These are phyloP conservation scores for Odontesthes bonariensis DNA, from an alignment of 2,113 vertebrate species.

Conservation along the genomic window DNA sequence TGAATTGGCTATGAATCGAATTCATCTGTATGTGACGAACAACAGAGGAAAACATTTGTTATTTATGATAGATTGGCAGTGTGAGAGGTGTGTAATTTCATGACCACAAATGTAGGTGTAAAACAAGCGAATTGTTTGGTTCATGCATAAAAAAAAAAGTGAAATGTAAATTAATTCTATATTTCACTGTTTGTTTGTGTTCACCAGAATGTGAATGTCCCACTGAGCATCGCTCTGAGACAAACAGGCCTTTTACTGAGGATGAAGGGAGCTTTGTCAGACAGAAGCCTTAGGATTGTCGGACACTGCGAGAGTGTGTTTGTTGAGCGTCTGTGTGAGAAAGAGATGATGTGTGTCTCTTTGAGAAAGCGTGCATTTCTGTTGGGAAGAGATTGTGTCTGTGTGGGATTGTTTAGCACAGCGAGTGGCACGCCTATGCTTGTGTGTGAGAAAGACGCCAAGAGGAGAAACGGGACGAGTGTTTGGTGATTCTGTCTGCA, in stretches of 20 bases:
- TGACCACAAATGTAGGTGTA: neutral
- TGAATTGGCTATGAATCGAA: neutral
- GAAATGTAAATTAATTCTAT: constrained; percentile 44
- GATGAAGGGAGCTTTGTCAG: constrained; percentile 77
- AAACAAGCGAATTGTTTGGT: constrained; percentile 1
- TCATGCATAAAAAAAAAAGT: constrained; percentile 8
- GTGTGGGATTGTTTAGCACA: constrained; percentile 52
- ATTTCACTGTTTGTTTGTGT: constrained; percentile 60
- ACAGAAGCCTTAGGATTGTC: constrained; percentile 74
- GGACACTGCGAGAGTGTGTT: constrained; percentile 28
- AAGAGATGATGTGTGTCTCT: constrained; percentile 51
- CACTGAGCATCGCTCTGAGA: constrained; percentile 58
- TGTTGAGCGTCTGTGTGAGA: constrained; percentile 20
- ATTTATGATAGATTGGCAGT: neutral
- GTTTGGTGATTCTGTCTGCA: constrained; percentile 36
- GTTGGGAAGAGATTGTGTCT: constrained; percentile 50
- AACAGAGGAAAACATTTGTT: neutral
- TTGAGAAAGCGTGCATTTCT: constrained; percentile 53
- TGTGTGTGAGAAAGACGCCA: constrained; percentile 33
- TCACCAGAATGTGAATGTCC: constrained; percentile 68
- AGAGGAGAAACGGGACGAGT: constrained; percentile 26
- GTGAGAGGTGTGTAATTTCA: neutral
- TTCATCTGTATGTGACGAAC: too few relatives aligned
- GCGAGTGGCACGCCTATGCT: constrained; percentile 21
- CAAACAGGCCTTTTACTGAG: constrained; percentile 71